Base-by-base conservation (phyloP, 2,888 invertebrate species). In the Eucera pruinosa region DNA sequence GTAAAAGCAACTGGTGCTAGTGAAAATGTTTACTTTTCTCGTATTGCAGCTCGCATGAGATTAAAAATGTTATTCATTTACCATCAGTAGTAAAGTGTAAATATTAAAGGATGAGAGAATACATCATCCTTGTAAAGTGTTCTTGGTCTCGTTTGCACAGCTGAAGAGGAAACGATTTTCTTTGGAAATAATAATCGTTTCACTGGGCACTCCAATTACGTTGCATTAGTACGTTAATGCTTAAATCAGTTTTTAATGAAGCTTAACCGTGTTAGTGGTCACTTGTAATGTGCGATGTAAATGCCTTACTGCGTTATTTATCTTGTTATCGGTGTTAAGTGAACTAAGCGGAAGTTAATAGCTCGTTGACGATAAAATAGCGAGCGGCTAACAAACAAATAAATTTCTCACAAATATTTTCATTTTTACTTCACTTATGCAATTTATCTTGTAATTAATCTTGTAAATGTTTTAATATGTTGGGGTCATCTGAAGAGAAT, bases 21-120 rank as follows among this genome's bases (percentile, higher is more conserved):
- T 25, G 27, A 27, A 47, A 39, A 54, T 36, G 52, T 61, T 73
- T 73, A 47, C 61, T 52, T 69, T 23, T 15, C 15, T 39, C n/a
- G n/a, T 33, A 11, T 1, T 18, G 18, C 13, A 11, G 47, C 48
- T 47, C 30, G 18, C 47, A 20, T 41, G n/a, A 20, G 43, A 60
- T 69, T 62, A 43, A 68, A 73, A 55, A 62, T 62, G 15, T 70
- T 62, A 54, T 54, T 7, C 39, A 15, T 48, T 41, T 6, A n/a
- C 2, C 1, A n/a, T 33, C 33, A 7, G 7, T 27, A 43, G 27
- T 11, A 27, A 39, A 45, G 48, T 45, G 43, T n/a, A 72, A 66
- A 67, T 45, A 45, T 25, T 20, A 15, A 15, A 0, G 39, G 20
- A 2, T n/a, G 39, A 0, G 23, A 36, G 30, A 50, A 58, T 33